Evolutionary conservation across 2,797 vertebrate genomes (phyloP).

Genomic region (Xiphophorus birchmanni): DNA sequence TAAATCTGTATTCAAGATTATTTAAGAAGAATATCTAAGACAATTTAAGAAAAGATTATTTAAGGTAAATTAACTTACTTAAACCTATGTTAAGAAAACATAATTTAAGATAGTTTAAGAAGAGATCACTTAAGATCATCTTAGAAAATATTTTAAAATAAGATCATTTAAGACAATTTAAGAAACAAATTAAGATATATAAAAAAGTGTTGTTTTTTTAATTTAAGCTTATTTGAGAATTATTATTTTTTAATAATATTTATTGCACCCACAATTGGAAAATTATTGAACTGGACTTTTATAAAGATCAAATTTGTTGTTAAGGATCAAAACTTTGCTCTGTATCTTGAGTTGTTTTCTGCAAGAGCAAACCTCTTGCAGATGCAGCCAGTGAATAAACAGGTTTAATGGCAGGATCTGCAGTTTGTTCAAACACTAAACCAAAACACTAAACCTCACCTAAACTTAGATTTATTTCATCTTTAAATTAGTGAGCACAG

Average conservation of each 20-base stretch:
- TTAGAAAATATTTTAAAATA: neutral
- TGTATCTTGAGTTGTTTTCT: neutral
- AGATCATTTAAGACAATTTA: too few species aligned
- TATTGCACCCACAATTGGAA: too few species aligned
- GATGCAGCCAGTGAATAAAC: conserved; percentile 8
- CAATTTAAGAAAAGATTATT: too few species aligned
- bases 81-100: too few species aligned
- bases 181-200: too few species aligned
- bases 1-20: neutral
- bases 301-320: neutral
- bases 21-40: too few species aligned
- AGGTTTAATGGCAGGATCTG: conserved; percentile 21
- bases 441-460: neutral
- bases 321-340: neutral
- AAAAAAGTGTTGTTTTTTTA: too few species aligned
- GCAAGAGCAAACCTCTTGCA: conserved; percentile 14
- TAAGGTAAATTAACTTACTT: too few species aligned
- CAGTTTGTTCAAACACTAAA: conserved; percentile 15
- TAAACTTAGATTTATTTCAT: conserved; percentile 8
- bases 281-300: neutral
- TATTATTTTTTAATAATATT: neutral
- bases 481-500: conserved; percentile 13
- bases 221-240: too few species aligned
- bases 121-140: neutral
- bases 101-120: too few species aligned